phyloP scores from a whole-genome alignment of 2,888 invertebrate genomes.

The Ochropacha duplaris region DNA sequence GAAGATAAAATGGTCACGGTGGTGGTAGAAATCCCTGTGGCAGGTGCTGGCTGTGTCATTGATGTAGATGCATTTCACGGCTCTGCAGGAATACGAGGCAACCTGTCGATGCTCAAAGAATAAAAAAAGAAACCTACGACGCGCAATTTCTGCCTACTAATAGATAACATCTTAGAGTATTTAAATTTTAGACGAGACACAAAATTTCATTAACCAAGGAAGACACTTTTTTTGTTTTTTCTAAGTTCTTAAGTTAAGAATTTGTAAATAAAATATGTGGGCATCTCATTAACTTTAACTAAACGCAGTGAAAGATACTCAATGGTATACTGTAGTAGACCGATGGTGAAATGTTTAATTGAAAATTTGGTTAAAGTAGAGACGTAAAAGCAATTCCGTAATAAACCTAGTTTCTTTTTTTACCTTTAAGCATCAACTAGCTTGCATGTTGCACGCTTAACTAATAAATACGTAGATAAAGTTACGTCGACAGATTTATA shows the following conservation, averaged over 20 bases:
- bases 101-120: neutral
- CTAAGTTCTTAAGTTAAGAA: too few relatives aligned
- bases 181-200: neutral
- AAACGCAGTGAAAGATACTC: too few relatives aligned
- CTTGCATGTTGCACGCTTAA: conserved; percentile 2
- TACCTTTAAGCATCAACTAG: neutral
- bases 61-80: conserved; percentile 46
- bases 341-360: neutral
- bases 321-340: too few relatives aligned
- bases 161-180: neutral
- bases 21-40: conserved; percentile 42
- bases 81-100: conserved; percentile 24
- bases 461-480: neutral
- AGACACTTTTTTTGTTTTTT: too few relatives aligned
- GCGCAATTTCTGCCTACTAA: neutral
- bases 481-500: neutral
- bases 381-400: neutral
- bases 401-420: neutral
- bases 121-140: neutral
- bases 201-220: too few relatives aligned
- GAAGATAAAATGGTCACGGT: conserved; percentile 66
- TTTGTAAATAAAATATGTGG: too few relatives aligned
- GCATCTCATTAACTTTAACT: too few relatives aligned
- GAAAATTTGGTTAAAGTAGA: neutral
- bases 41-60: conserved; percentile 55